Evolutionary conservation across 2,113 vertebrate genomes (phyloP).

Genomic region (Dissostichus mawsoni): DNA sequence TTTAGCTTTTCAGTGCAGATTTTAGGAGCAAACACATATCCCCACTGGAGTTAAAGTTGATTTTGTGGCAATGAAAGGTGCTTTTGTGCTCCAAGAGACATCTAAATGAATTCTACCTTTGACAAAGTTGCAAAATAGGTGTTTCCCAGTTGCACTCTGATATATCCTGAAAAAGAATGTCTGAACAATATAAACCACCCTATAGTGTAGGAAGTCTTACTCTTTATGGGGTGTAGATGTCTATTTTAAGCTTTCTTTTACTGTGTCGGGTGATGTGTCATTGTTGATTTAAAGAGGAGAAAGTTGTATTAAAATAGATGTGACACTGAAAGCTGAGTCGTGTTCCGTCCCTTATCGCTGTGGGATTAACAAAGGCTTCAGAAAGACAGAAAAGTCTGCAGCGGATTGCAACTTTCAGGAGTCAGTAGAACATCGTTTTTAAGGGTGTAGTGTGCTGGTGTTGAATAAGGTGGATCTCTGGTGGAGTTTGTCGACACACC

Average conservation of each 20-base stretch:
- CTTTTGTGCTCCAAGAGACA: too few relatives aligned
- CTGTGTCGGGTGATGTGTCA: background rate
- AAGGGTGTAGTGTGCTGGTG: background rate
- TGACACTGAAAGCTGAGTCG: background rate
- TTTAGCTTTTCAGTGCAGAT: background rate
- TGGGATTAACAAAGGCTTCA: slow-evolving; percentile 12
- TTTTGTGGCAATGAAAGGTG: background rate
- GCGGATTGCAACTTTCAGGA: slow-evolving; percentile 41
- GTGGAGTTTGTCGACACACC: slow-evolving; percentile 76
- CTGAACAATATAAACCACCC: background rate
- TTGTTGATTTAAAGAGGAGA: background rate
- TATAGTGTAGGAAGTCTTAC: background rate
- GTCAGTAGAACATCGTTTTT: slow-evolving; percentile 22
- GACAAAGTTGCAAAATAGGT: too few relatives aligned
- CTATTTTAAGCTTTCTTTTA: background rate
- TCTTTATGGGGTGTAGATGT: background rate
- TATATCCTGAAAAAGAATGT: too few relatives aligned
- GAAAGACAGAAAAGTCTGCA: slow-evolving; percentile 9
- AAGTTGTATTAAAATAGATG: background rate
- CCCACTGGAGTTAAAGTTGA: background rate
- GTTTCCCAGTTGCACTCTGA: background rate
- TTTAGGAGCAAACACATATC: background rate
- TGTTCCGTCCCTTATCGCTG: background rate
- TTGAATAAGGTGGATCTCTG: background rate
- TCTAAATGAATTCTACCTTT: too few relatives aligned